phyloP scores from a whole-genome alignment of 92 coral and sea anemone genomes.

The Epizoanthus illoricatus region DNA sequence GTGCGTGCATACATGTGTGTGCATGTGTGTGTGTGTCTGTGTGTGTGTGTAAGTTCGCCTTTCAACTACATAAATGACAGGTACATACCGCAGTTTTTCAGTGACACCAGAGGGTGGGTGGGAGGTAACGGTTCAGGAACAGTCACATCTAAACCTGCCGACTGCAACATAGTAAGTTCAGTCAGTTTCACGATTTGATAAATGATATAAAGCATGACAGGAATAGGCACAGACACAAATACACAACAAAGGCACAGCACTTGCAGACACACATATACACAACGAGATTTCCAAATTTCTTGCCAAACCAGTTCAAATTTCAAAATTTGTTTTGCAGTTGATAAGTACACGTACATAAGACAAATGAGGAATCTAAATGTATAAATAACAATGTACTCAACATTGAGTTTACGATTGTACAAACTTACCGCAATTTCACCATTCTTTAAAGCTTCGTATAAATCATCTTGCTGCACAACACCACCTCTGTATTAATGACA shows the following conservation, averaged over 20 bases:
- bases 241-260: neutral
- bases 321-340: neutral
- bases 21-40: too few relatives aligned
- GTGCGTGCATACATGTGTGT: too few relatives aligned
- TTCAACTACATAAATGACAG: too few relatives aligned
- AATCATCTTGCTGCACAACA: slow-evolving; percentile 89
- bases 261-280: neutral
- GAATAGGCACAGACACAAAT: neutral
- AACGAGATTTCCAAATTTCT: neutral
- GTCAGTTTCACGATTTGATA: neutral
- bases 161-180: slow-evolving; percentile 39
- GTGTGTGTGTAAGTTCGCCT: too few relatives aligned
- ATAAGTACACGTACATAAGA: too few relatives aligned
- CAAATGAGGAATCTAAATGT: too few relatives aligned
- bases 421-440: slow-evolving; percentile 79
- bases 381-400: too few relatives aligned
- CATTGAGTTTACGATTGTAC: too few relatives aligned
- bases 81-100: slow-evolving; percentile 81
- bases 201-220: neutral
- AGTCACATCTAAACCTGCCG: slow-evolving; percentile 91
- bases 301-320: neutral
- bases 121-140: slow-evolving; percentile 89
- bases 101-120: slow-evolving; percentile 70
- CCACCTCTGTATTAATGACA: slow-evolving; percentile 67
- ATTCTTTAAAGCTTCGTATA: slow-evolving; percentile 82